Base-by-base conservation (phyloP, 2,113 vertebrate species). In the Dipodomys spectabilis region DNA sequence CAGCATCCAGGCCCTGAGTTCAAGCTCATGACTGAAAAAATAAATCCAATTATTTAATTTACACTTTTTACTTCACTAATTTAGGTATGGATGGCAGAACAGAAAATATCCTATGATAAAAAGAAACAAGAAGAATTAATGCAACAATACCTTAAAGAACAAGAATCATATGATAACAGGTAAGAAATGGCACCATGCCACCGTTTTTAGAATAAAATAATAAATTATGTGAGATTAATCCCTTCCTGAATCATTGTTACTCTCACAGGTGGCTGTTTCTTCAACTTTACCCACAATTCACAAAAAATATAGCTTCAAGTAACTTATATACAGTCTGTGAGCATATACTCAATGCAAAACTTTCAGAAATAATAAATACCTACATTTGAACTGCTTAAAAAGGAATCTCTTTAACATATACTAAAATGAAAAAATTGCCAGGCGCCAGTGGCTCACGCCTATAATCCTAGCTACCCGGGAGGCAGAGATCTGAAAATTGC, bases 81-180 rank as follows among this genome's bases (percentile, higher is more conserved):
- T 79, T 96, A 99, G 99, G 99, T 99, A 99, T 99, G 99, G 99
- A 99, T 99, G 97, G 99, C 99, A 28, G 99, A 99, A 95, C 99
- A 99, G 98, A 99, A 99, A 97, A 98, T 99, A 93, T 99, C 98
- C 0, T 99, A 99, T 91, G 99, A 99, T 65, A 99, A 99, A 98
- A 99, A 98, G 97, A 99, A 99, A 97, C 99, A 99, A 96, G 99
- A 99, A 97, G 99, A 99, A 69, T 98, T 99, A 88, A 99, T 99
- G 99, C 98, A 99, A 94, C 99, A 99, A 1, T 99, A 99, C 86
- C 95, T 99, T 95, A 99, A 99, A 97, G 99, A 99, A 94, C 99
- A 99, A 97, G 99, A 99, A 19, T 99, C 98, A 0, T 99, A 99
- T 97, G 99, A 99, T 98, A 99, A 99, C 96, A 99, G 99, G 99